Conservation (phyloP, 2,113 vertebrate genomes). For the Bufo gargarizans region DNA sequence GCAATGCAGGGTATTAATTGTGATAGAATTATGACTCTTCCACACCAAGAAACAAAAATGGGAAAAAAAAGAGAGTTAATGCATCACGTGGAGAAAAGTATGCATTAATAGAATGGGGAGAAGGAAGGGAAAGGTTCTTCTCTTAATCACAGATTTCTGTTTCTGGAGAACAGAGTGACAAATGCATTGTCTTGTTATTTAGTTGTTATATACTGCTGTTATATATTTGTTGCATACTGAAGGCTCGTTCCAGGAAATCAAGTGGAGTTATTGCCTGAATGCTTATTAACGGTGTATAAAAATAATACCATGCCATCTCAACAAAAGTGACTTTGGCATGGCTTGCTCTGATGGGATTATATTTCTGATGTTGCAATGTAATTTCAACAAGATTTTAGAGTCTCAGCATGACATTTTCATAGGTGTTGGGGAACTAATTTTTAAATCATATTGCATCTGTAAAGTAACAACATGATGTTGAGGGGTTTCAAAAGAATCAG, state of each 20-base stretch:
- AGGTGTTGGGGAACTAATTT: neutral
- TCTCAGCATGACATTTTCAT: slow-evolving; percentile 15
- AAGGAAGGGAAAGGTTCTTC: too few species aligned
- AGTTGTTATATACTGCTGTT: too few species aligned
- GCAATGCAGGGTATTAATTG: too few species aligned
- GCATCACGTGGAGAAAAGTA: too few species aligned
- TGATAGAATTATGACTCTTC: too few species aligned
- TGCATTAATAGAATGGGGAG: too few species aligned
- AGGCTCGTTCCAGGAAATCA: neutral
- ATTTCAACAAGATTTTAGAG: neutral
- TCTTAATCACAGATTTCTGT: too few species aligned
- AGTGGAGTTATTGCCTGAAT: neutral
- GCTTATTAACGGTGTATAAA: neutral
- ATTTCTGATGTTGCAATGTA: neutral
- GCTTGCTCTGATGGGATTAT: neutral
- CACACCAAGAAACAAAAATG: too few species aligned
- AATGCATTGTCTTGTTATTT: too few species aligned
- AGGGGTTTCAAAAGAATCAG: neutral
- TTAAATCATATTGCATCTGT: neutral
- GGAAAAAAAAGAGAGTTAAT: too few species aligned
- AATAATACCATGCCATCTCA: neutral
- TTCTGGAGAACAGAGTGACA: too few species aligned
- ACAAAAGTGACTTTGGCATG: neutral
- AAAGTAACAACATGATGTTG: neutral
- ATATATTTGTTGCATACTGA: too few species aligned